Conservation (phyloP, 64 coral and sea anemone genomes). For the Astreopora myriophthalma region DNA sequence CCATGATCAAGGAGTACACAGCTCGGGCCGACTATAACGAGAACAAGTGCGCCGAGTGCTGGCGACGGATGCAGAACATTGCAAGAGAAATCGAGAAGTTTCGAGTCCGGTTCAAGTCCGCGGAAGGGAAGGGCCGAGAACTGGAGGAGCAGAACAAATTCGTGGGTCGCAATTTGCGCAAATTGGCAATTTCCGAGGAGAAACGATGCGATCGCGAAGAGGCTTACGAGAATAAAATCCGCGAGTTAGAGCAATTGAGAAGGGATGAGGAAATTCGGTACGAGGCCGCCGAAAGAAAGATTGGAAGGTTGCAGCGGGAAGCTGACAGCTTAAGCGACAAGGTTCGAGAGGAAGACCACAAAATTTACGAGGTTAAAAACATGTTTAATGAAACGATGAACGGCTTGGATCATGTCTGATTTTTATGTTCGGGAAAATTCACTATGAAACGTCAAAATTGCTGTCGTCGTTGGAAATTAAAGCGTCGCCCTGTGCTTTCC, state of each 20-base stretch:
- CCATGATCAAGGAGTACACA: conserved; percentile 1
- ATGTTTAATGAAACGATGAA: conserved; percentile 9
- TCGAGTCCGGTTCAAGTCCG: neutral
- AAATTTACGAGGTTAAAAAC: neutral
- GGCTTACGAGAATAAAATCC: neutral
- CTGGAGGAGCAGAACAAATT: conserved; percentile 46
- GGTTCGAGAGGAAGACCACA: conserved; percentile 10
- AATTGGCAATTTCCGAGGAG: conserved; percentile 60
- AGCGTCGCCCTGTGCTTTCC: neutral
- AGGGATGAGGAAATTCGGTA: conserved; percentile 20
- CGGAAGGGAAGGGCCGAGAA: neutral
- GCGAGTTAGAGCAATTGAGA: conserved; percentile 11
- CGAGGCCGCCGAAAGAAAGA: conserved; percentile 34
- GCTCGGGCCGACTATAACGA: conserved; percentile 27
- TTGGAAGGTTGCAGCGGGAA: neutral
- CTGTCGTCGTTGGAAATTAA: neutral
- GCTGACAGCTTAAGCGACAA: neutral
- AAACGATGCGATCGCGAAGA: conserved; percentile 60
- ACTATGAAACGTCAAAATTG: neutral
- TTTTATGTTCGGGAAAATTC: neutral
- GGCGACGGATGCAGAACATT: conserved; percentile 9
- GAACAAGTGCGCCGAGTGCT: conserved; percentile 46
- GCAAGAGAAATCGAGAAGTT: conserved; percentile 19
- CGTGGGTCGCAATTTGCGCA: conserved; percentile 47
- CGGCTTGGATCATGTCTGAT: conserved; percentile 11